Conservation (phyloP, 2,888 invertebrate genomes). For the Trachelus tabidus region DNA sequence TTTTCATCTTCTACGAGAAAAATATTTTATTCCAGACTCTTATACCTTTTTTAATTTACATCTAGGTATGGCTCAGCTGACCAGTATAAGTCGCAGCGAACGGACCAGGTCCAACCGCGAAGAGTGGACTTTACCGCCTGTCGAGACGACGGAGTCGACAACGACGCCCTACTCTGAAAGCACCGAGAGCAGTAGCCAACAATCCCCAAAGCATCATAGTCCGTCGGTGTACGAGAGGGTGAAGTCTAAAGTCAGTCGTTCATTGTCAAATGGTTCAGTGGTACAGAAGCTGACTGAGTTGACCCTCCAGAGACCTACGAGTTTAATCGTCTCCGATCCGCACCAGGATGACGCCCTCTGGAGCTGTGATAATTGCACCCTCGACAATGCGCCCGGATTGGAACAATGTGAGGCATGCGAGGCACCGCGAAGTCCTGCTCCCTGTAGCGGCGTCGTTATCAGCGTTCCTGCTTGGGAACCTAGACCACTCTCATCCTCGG, state of each 20-base stretch:
- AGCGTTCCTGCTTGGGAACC: constrained; percentile 67
- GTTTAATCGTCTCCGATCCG: constrained; percentile 71
- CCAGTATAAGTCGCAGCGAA: constrained; percentile 55
- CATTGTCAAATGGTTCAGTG: constrained; percentile 75
- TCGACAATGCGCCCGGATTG: constrained; percentile 76
- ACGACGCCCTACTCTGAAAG: constrained; percentile 43
- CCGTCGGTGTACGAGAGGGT: constrained; percentile 67
- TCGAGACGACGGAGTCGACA: constrained; percentile 55
- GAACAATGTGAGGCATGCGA: constrained; percentile 82
- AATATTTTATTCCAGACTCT: background rate
- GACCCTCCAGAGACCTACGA: constrained; percentile 71
- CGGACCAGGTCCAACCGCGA: constrained; percentile 48
- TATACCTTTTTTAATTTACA: constrained; percentile 1
- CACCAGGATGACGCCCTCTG: constrained; percentile 65
- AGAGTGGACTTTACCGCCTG: constrained; percentile 57
- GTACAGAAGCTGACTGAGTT: constrained; percentile 68
- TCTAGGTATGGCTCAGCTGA: constrained; percentile 60
- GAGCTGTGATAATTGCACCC: constrained; percentile 81
- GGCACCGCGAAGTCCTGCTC: constrained; percentile 72
- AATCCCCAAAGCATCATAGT: constrained; percentile 68
- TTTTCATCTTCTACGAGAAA: background rate
- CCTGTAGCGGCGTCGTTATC: constrained; percentile 66
- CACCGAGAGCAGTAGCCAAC: constrained; percentile 53
- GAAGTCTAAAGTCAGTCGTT: constrained; percentile 71
- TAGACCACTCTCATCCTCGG: constrained; percentile 57